A percentile compares a stretch with the other conserved stretches of the same genome.
Conservation (phyloP, 2,113 vertebrate genomes). For the Caretta caretta region DNA sequence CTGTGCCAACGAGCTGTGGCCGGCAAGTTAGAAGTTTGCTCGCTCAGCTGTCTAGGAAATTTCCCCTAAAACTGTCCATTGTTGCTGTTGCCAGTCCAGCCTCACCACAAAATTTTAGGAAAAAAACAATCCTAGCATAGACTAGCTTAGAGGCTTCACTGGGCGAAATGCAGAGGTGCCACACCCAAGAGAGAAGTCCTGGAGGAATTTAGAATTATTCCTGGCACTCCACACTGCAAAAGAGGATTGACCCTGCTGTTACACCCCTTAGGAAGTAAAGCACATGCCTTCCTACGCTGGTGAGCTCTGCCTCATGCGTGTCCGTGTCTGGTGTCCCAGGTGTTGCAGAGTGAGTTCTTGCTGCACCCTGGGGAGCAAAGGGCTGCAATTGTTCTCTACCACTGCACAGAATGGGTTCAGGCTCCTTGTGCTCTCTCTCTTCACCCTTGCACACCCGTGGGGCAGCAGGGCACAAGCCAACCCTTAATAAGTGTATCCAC, state of each 20-base stretch:
- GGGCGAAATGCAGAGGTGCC: background rate
- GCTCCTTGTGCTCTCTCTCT: background rate
- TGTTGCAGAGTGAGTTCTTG: background rate
- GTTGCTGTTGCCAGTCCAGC: background rate
- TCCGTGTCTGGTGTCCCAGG: background rate
- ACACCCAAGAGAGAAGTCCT: background rate
- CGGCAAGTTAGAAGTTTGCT: accelerated
- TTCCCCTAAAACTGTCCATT: background rate
- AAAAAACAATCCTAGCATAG: background rate
- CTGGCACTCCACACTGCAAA: background rate
- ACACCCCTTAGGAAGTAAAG: background rate
- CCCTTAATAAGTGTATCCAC: background rate
- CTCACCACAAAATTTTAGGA: background rate
- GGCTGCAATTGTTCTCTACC: background rate
- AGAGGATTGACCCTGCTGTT: background rate
- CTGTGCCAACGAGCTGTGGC: background rate
- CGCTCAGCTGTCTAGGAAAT: background rate
- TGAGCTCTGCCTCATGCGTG: background rate
- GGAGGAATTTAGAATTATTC: background rate
- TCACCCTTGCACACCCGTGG: background rate
- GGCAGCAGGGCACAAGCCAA: background rate
- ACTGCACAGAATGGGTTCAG: background rate
- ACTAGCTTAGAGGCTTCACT: accelerated
- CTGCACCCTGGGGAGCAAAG: too few species aligned
- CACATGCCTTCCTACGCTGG: background rate